Evolutionary conservation across 2,113 vertebrate species (phyloP), one percentile per base, ranked within the genome.

Genomic region (Seriola dumerili): DNA sequence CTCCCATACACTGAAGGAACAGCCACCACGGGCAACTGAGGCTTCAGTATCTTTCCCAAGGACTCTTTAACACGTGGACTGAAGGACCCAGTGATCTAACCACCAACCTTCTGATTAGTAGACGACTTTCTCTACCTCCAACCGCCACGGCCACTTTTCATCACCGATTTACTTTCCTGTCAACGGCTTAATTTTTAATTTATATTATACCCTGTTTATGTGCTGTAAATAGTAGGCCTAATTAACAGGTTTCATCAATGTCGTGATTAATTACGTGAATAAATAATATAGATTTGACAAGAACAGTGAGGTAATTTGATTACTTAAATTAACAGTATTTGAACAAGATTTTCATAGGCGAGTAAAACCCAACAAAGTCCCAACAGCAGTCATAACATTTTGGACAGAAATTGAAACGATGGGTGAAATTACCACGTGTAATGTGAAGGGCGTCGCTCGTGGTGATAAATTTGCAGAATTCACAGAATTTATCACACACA

Each of bases 101-200:
- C 40, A 11, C 2, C 40, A 11, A 48, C 46, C 46, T 17, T 16
- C 46, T 16, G 46, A 42, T 42, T 42, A 10, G 9, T 42, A 8
- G 40, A 42, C 40, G 40, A 11, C 40, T 8, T 10, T 7, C 8
- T 42, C 40, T 42, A 42, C 40, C 8, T 42, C 40, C 40, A 2
- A 42, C 40, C 10, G 2, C 40, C 10, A 7, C 2, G 40, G 10
- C 1, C 10, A 25, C 8, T 38, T 44, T 70, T 54, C 17, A 57
- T 81, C n/a, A 29, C 44, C 25, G 36, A 14, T 34, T 25, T 38
- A 67, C 16, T 5, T 78, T 7, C n/a, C 8, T 32, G 52, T 44
- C 19, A 54, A 70, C 59, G 38, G 0, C 2, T 12, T 0, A 67
- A 16, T 75, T 59, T 16, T 80, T 59, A 79, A 65, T 65, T 59